These are phyloP conservation scores for Pluvialis apricaria DNA, from an alignment of 2,113 vertebrate genomes.

Conservation along the genomic window DNA sequence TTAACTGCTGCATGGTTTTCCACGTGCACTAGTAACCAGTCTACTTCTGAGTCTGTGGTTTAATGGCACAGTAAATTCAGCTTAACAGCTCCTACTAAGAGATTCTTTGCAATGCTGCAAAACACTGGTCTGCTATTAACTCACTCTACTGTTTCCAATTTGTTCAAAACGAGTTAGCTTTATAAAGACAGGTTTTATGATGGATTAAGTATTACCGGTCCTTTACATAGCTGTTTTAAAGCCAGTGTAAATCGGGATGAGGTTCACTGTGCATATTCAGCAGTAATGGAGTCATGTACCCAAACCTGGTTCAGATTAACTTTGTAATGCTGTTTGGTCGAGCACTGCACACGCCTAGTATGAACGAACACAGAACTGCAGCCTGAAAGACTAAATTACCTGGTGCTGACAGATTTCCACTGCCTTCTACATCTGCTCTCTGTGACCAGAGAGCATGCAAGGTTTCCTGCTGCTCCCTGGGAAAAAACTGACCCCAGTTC, in stretches of 20 bases:
- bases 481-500: background rate
- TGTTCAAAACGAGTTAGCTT: background rate
- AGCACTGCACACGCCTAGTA: background rate
- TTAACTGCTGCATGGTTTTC: background rate
- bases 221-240: background rate
- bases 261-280: background rate
- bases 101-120: background rate
- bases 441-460: background rate
- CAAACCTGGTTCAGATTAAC: background rate
- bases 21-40: background rate
- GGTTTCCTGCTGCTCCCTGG: background rate
- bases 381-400: background rate
- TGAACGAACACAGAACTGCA: background rate
- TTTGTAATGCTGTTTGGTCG: background rate
- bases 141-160: background rate
- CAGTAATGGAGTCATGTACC: background rate
- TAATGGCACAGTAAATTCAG: background rate
- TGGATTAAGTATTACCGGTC: background rate
- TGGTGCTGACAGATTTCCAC: background rate
- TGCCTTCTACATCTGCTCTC: background rate
- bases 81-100: background rate
- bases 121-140: background rate
- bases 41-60: background rate
- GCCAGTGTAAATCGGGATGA: background rate
- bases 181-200: background rate